Conservation (phyloP, 2,797 vertebrate genomes). For the Acipenser transmontanus region DNA sequence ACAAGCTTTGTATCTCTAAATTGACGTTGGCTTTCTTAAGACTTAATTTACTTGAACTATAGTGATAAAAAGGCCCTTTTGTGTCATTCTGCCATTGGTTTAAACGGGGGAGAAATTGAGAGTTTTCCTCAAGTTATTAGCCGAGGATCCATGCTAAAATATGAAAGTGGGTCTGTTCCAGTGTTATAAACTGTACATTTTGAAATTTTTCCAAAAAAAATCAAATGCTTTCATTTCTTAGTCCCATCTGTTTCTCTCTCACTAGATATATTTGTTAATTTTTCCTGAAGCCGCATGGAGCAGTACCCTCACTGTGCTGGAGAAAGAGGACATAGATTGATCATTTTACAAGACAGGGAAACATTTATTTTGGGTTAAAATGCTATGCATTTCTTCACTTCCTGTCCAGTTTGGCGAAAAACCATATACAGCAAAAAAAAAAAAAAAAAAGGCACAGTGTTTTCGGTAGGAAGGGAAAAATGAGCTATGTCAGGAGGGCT, state of each 20-base stretch:
- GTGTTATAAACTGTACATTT: conserved; percentile 42
- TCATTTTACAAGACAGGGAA: conserved; percentile 59
- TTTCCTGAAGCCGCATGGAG: conserved; percentile 64
- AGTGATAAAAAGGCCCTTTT: conserved; percentile 38
- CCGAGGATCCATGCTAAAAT: conserved; percentile 37
- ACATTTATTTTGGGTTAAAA: conserved; percentile 48
- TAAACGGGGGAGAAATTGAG: conserved; percentile 22
- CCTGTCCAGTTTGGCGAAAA: conserved; percentile 35
- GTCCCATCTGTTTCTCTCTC: conserved; percentile 67
- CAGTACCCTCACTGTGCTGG: conserved; percentile 54
- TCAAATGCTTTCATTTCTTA: conserved; percentile 66
- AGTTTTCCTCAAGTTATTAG: conserved; percentile 36
- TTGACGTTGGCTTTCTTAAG: conserved; percentile 48
- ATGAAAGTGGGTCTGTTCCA: conserved; percentile 50
- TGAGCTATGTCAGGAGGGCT: conserved; percentile 69
- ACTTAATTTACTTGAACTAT: conserved; percentile 42
- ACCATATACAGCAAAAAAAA: conserved; percentile 27
- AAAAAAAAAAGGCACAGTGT: conserved; percentile 20
- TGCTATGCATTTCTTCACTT: conserved; percentile 35
- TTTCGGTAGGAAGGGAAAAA: conserved; percentile 26
- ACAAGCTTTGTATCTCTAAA: conserved; percentile 38
- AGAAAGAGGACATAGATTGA: conserved; percentile 60
- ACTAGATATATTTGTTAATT: conserved; percentile 68
- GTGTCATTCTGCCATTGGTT: conserved; percentile 26
- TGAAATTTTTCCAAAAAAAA: conserved; percentile 60